phyloP scores from a whole-genome alignment of 2,113 vertebrate genomes.

The Camarhynchus parvulus region DNA sequence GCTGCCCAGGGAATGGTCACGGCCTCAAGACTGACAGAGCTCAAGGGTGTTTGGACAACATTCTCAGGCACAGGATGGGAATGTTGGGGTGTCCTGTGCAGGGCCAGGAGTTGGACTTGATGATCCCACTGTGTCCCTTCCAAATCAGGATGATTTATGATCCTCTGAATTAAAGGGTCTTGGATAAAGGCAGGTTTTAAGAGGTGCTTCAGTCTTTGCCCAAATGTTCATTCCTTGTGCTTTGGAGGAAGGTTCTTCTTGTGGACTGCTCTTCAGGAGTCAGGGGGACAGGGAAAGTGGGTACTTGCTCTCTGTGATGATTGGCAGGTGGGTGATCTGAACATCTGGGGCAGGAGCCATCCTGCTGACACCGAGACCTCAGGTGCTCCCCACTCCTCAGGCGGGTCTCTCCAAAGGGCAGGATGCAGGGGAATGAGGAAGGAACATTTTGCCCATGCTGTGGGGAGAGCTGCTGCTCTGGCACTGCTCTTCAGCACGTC shows the following conservation, averaged over 20 bases:
- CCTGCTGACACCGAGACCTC: neutral
- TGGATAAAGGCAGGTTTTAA: neutral
- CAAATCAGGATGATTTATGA: too few species aligned
- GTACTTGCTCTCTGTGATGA: neutral
- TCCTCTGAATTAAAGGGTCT: neutral
- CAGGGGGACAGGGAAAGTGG: neutral
- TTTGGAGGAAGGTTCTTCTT: neutral
- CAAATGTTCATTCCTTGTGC: neutral
- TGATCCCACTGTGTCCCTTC: neutral
- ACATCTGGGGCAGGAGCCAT: neutral
- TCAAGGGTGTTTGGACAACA: rapidly evolving
- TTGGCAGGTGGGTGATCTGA: neutral
- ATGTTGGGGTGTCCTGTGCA: neutral
- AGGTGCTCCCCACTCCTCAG: neutral
- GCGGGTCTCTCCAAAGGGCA: rapidly evolving
- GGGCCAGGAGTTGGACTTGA: rapidly evolving
- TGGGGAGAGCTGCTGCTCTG: neutral
- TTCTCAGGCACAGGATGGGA: rapidly evolving
- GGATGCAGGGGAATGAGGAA: rapidly evolving
- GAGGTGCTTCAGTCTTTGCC: neutral
- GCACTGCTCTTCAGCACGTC: neutral
- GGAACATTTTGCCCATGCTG: neutral
- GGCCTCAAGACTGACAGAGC: rapidly evolving
- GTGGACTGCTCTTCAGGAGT: neutral
- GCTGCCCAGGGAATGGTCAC: neutral